phyloP scores from a whole-genome alignment of 2,888 invertebrate genomes.

The Trachelus stipa region DNA sequence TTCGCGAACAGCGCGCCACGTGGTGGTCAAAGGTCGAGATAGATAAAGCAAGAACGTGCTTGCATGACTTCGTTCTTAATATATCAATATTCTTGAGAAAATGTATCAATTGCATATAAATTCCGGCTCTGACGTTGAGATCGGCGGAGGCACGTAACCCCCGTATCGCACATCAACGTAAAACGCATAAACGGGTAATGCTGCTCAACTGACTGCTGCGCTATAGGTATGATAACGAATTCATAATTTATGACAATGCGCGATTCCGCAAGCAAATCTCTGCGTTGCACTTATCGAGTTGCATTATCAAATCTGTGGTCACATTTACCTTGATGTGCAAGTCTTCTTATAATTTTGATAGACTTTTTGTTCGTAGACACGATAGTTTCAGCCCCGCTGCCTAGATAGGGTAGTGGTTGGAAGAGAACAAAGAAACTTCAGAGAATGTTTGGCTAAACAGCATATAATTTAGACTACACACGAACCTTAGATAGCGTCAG shows the following conservation, averaged over 20 bases:
- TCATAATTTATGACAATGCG: neutral
- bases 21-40: conserved; percentile 49
- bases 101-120: neutral
- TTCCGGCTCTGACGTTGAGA: neutral
- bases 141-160: neutral
- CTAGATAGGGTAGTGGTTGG: neutral
- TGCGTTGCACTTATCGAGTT: neutral
- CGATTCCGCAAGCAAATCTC: neutral
- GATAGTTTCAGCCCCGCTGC: neutral
- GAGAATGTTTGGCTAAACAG: neutral
- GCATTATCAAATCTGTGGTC: neutral
- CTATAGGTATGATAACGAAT: neutral
- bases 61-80: neutral
- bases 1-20: conserved; percentile 43
- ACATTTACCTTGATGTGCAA: neutral
- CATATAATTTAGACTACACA: neutral
- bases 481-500: neutral
- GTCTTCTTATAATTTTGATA: neutral
- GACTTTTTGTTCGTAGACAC: neutral
- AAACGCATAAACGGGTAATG: neutral
- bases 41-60: neutral
- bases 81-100: neutral
- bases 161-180: neutral
- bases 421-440: neutral
- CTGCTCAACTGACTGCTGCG: too few relatives aligned